Evolutionary conservation across 2,888 invertebrate species (phyloP).

Genomic region (Hanleya hanleyi): DNA sequence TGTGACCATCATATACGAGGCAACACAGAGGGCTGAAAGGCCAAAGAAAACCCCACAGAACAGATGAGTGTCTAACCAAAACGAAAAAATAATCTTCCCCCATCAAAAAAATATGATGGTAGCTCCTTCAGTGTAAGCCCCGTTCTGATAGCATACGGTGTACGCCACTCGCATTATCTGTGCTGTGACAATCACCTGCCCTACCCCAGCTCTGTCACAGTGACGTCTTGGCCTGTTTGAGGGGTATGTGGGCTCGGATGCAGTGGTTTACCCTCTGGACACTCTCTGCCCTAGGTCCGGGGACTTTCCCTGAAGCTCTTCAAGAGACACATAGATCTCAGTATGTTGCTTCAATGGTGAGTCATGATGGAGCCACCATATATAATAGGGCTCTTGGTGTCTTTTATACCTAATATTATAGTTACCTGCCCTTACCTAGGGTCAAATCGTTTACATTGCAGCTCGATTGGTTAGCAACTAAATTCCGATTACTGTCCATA

Average conservation of each 20-base stretch:
- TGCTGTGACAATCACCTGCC: not conserved
- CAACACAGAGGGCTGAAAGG: too few species aligned
- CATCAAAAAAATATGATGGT: slow-evolving; percentile 1
- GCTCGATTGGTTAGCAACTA: too few species aligned
- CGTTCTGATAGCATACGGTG: not conserved
- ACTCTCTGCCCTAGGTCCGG: slow-evolving; percentile 24
- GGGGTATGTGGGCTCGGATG: slow-evolving; percentile 1
- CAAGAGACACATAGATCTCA: slow-evolving; percentile 3
- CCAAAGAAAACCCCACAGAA: too few species aligned
- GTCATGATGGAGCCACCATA: not conserved
- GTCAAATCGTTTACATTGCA: not conserved
- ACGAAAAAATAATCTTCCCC: slow-evolving; percentile 8
- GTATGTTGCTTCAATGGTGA: slow-evolving; percentile 20
- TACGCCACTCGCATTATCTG: not conserved
- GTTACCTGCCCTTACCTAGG: not conserved
- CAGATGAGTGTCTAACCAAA: too few species aligned
- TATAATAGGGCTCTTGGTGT: not conserved
- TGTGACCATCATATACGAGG: too few species aligned
- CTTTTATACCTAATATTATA: not conserved
- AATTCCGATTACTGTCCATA: too few species aligned
- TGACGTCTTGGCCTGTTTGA: not conserved
- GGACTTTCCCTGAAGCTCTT: slow-evolving; percentile 25
- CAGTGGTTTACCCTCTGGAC: slow-evolving; percentile 3
- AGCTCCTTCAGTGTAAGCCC: slow-evolving; percentile 4
- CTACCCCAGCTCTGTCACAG: not conserved